Base-by-base conservation (phyloP, 2,797 vertebrate species). In the Sphenodon punctatus region DNA sequence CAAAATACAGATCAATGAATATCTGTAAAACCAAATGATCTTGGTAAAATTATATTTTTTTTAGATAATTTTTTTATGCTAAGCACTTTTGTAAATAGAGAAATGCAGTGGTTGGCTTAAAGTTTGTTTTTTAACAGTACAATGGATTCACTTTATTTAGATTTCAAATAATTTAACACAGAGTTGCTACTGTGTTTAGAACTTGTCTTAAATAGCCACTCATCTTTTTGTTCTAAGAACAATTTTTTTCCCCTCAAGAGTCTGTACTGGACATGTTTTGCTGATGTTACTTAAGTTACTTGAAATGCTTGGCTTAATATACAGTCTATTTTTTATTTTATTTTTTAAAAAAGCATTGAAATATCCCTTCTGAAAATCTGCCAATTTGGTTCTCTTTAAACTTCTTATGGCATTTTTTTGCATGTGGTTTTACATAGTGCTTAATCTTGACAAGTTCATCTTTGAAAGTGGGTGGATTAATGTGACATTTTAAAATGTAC, bases 31-130 rank as follows among this genome's bases (percentile, higher is more conserved):
- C 93, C 94, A 93, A 95, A 95, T 91, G 77, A 93, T 82, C 90
- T 85, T 73, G 36, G 92, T 94, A 88, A 93, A 95, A 85, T 95
- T 95, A 91, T 95, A 95, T 95, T 96, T 94, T 90, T n/a, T 94
- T 92, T 94, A 94, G 78, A 27, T 69, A 78, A 90, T 89, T 93
- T 96, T 94, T 93, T 95, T 94, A 93, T 91, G 93, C 88, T 93
- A 88, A 95, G 93, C 93, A 95, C 94, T 96, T 96, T 95, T 93
- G 90, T 95, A 95, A 92, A 90, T 94, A 93, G 80, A 91, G 80
- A 94, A 89, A 85, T 90, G 90, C 81, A 87, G 61, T 92, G 87
- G 88, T 89, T 94, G 87, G 92, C 90, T 91, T 91, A 78, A 85
- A 69, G n/a, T 90, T 71, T 88, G 91, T 25, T 80, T 93, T 86